Evolutionary conservation across 2,113 vertebrate species (phyloP).

Genomic region (Melanerpes formicivorus): DNA sequence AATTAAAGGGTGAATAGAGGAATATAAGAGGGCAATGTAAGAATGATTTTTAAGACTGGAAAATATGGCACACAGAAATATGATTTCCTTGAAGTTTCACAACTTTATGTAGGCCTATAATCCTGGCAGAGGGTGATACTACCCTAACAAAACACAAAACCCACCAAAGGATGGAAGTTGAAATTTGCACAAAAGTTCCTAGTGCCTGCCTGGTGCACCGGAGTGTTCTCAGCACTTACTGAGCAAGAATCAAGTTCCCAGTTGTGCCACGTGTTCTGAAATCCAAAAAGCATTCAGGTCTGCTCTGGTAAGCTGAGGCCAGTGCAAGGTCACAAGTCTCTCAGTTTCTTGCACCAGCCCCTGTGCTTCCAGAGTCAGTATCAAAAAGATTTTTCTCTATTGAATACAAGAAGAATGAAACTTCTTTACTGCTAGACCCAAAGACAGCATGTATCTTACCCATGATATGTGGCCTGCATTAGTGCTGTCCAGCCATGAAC

Average conservation of each 20-base stretch:
- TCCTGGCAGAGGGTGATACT: not conserved
- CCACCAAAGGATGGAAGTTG: not conserved
- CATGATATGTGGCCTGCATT: constrained; percentile 98
- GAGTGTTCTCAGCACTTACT: not conserved
- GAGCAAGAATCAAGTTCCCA: not conserved
- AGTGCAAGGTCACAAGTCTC: not conserved
- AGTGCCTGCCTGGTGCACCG: not conserved
- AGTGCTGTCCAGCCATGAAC: constrained; percentile 96
- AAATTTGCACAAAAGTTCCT: not conserved
- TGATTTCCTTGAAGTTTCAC: not conserved
- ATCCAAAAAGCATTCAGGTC: not conserved
- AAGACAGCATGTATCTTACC: constrained; percentile 72
- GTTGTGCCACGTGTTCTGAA: not conserved
- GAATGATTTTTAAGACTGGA: not conserved
- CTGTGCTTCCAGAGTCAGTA: not conserved
- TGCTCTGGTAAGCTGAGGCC: not conserved
- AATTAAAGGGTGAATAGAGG: not conserved
- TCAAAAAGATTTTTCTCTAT: not conserved
- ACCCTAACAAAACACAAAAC: not conserved
- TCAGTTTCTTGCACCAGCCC: not conserved
- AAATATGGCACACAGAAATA: not conserved
- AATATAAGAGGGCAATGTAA: not conserved
- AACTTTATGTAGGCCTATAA: not conserved
- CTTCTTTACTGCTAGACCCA: not conserved
- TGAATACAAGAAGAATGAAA: not conserved